Base-by-base conservation (phyloP, 2,888 invertebrate species). In the Arrhopalites spinosus region DNA sequence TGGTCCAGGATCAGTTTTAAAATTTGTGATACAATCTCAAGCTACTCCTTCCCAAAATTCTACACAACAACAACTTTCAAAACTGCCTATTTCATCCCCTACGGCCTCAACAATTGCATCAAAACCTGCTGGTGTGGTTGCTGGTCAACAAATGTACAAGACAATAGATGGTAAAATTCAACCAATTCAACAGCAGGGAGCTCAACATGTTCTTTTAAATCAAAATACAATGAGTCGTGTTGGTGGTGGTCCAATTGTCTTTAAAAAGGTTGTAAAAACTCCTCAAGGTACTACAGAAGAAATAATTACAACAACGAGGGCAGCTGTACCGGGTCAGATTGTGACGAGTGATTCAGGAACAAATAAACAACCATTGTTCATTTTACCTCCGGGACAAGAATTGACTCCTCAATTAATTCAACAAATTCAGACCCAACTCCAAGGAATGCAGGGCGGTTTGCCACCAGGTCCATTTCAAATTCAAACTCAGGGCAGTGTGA, bases 351-450 rank as follows among this genome's bases (percentile, higher is more conserved):
- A n/a, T n/a, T n/a, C n/a, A n/a, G n/a, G n/a, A n/a, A n/a, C n/a
- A n/a, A n/a, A n/a, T n/a, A 27, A 47, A 20, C 36, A 59, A 8
- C 69, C 59, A 43, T 36, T 61, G 30, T 70, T 75, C 11, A 64
- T 75, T 1, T 15, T 70, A 8, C 75, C 61, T 53, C 43, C 56
- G n/a, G 61, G 69, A 43, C 59, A 69, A 23, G 70, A 75, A 29
- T 27, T 75, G 3, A 69, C 69, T 17, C 75, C 75, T 36, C 69
- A 75, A 63, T 93, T 95, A 0, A 94, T 95, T 84, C 92, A 93
- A 82, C 94, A 95, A 88, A 94, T 95, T 23, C 94, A 94, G 85
- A 93, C 94, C 83, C 94, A 95, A 84, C 86, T 94, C 71, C 70
- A 70, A 45, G 70, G 70, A 36, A 75, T 75, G 75, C 61, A 69